Base-by-base conservation (phyloP, 2,113 vertebrate species). In the Orycteropus afer region DNA sequence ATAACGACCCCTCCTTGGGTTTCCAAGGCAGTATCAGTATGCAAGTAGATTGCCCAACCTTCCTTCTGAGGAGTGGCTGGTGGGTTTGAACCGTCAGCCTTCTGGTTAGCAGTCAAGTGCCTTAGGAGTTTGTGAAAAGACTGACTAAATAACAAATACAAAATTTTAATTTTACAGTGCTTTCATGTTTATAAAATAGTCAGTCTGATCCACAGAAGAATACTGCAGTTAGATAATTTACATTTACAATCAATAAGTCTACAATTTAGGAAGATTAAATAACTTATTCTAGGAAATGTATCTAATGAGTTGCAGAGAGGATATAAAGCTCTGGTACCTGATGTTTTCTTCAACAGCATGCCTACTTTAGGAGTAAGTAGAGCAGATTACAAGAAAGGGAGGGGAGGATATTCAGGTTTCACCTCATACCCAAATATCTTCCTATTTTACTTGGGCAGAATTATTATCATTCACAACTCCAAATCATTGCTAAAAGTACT, bases 401-500 rank as follows among this genome's bases (percentile, higher is more conserved):
- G 20, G 27, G 34, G 15, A 77, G 61, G 47, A 79, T 49, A 67
- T 5, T 74, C 5, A 74, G 17, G 0, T 67, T 89, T 82, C 2
- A 29, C 9, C 15, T 74, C 85, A 74, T 79, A 4, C 74, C 76
- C 40, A n/a, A 63, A 61, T n/a, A 5, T 11, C 32, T 15, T 23
- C 2, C 4, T 47, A 73, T 53, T n/a, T 83, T 55, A 57, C 81
- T 65, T 82, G 32, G 47, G 65, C 51, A 53, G 61, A 89, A 95
- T 86, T 29, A 51, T 51, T 95, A 76, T 67, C 59, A 69, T 92
- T 69, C 87, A 77, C 55, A 84, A 22, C 49, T 77, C 3, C n/a
- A 91, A 59, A 55, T 93, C 61, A 93, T 63, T 92, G 51, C 55
- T 61, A 76, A 90, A 93, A 83, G 55, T 84, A 20, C 80, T 87